Percentiles rank a stretch among this genome's conserved stretches.
phyloP scores from a whole-genome alignment of 1,140 invertebrate species.

The Cataglyphis hispanica region DNA sequence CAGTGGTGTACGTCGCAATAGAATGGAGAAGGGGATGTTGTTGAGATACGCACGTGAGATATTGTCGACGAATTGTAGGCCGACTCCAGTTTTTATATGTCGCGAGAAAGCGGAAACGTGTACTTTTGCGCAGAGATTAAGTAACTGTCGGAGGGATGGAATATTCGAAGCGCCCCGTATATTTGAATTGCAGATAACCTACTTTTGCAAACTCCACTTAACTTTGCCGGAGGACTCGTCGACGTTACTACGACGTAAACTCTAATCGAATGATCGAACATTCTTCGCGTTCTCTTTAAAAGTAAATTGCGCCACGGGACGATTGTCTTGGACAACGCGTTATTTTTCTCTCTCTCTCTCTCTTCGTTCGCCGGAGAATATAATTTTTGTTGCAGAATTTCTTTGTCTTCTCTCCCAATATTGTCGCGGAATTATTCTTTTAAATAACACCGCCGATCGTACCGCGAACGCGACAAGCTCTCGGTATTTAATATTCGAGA shows the following conservation, averaged over 20 bases:
- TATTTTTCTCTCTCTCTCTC: too few species aligned
- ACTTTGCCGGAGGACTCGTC: slow-evolving; percentile 41
- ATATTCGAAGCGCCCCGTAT: slow-evolving; percentile 47
- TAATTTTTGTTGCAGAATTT: slow-evolving; percentile 41
- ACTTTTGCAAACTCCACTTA: slow-evolving; percentile 62
- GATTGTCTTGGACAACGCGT: not conserved
- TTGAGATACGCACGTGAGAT: slow-evolving; percentile 25
- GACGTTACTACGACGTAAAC: slow-evolving; percentile 57
- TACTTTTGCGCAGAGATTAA: slow-evolving; percentile 54
- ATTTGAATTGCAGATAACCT: slow-evolving; percentile 68
- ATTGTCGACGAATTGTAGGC: not conserved
- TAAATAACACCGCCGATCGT: slow-evolving; percentile 31
- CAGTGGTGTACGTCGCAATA: not conserved
- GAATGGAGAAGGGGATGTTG: not conserved
- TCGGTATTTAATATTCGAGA: slow-evolving; percentile 58
- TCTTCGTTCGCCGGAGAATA: not conserved
- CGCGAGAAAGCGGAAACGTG: slow-evolving; percentile 29
- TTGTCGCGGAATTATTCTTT: slow-evolving; percentile 35
- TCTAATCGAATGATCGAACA: slow-evolving; percentile 41
- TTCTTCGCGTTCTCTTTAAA: slow-evolving; percentile 35
- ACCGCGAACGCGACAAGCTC: slow-evolving; percentile 1
- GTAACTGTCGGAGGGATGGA: slow-evolving; percentile 44
- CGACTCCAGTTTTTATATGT: slow-evolving; percentile 3
- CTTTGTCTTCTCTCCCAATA: not conserved
- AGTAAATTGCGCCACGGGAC: slow-evolving; percentile 36